phyloP scores from a whole-genome alignment of 2,113 vertebrate species.

The Macroglossus sobrinus region DNA sequence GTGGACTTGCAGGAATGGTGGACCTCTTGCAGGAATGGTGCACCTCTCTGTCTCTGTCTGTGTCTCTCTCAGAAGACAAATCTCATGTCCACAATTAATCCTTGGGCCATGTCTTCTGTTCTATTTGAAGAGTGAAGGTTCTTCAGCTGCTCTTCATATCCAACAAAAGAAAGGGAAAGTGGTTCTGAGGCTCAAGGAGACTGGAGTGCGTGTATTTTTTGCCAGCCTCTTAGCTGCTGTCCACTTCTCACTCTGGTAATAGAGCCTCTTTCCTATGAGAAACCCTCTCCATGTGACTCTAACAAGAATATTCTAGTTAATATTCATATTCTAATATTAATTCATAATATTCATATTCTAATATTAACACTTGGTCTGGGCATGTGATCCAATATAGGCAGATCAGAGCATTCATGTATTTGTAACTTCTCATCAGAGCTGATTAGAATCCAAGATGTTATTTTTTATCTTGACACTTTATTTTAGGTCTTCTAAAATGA shows the following conservation, averaged over 20 bases:
- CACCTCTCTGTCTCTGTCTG: too few relatives aligned
- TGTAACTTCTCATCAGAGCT: not conserved
- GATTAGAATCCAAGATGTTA: not conserved
- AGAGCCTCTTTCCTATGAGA: not conserved
- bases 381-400: not conserved
- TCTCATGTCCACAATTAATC: not conserved
- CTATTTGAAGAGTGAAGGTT: not conserved
- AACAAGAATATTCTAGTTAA: not conserved
- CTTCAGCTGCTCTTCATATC: not conserved
- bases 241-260: too few relatives aligned
- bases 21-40: not conserved
- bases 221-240: not conserved
- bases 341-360: too few relatives aligned
- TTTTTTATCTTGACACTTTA: not conserved
- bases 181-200: not conserved
- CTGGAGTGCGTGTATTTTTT: not conserved
- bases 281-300: not conserved
- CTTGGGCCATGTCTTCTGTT: not conserved
- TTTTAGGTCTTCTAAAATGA: not conserved
- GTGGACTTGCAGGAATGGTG: not conserved
- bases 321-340: too few relatives aligned
- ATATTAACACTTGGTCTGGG: not conserved
- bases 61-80: not conserved
- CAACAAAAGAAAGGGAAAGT: not conserved
- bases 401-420: not conserved